Evolutionary conservation across 2,888 invertebrate genomes (phyloP).

Genomic region (Lithophane leautieri): DNA sequence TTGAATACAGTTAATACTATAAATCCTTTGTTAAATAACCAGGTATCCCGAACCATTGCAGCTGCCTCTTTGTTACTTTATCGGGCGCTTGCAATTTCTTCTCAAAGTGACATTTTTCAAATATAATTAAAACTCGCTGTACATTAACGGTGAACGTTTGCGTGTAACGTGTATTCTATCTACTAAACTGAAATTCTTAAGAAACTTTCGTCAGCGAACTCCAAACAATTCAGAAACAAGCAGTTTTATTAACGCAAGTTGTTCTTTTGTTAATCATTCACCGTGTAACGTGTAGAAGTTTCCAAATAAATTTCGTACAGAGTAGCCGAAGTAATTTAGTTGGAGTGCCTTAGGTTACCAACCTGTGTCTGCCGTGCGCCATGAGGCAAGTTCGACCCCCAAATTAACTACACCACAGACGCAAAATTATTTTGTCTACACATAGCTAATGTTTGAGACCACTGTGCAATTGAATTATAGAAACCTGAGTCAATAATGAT

Average conservation of each 20-base stretch:
- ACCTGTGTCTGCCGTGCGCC: constrained; percentile 49
- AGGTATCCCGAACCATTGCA: constrained; percentile 29
- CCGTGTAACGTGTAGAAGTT: constrained; percentile 75
- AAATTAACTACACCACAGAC: constrained; percentile 46
- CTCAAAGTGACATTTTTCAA: constrained; percentile 48
- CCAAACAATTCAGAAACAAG: constrained; percentile 73
- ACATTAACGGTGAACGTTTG: constrained; percentile 64
- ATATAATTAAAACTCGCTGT: constrained; percentile 65
- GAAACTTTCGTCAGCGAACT: constrained; percentile 65
- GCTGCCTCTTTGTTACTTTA: constrained; percentile 34
- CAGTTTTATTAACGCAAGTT: constrained; percentile 76
- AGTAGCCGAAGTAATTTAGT: constrained; percentile 73
- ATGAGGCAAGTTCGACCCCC: constrained; percentile 50
- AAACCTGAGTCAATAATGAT: constrained; percentile 51
- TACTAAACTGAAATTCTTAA: constrained; percentile 69
- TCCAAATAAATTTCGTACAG: constrained; percentile 75
- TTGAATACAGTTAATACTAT: constrained; percentile 27
- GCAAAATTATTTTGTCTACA: constrained; percentile 56
- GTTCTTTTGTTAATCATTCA: constrained; percentile 77
- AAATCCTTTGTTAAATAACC: constrained; percentile 34
- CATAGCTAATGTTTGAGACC: constrained; percentile 27
- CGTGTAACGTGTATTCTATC: constrained; percentile 67
- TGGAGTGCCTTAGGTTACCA: constrained; percentile 72
- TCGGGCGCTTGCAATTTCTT: constrained; percentile 31
- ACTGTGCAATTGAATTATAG: constrained; percentile 56